These are phyloP conservation scores for Dendrophyllia cribrosa DNA, from an alignment of 64 coral and sea anemone species.

Conservation along the genomic window DNA sequence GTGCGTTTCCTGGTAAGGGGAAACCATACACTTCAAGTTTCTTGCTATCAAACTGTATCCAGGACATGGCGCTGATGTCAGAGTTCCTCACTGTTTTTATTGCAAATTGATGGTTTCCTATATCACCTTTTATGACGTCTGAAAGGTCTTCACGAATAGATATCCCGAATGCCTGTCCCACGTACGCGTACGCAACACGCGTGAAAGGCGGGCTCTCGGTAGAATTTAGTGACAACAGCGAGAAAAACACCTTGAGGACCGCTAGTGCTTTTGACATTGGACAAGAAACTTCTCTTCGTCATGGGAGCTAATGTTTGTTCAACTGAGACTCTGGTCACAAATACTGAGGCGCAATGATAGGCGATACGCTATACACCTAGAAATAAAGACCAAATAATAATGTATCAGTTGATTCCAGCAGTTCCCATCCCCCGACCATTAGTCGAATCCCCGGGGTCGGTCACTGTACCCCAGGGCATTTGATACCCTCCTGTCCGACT, in stretches of 20 bases:
- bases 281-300: slow-evolving; percentile 54
- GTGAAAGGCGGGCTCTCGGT: slow-evolving; percentile 38
- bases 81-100: slow-evolving; percentile 9
- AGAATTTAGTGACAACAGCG: slow-evolving; percentile 71
- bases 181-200: neutral
- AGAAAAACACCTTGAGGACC: slow-evolving; percentile 93
- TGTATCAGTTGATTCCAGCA: neutral
- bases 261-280: slow-evolving; percentile 96
- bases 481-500: too few species aligned
- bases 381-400: neutral
- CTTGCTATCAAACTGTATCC: slow-evolving; percentile 69
- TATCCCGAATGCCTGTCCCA: slow-evolving; percentile 67
- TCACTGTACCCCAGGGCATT: too few species aligned
- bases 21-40: slow-evolving; percentile 51
- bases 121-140: slow-evolving; percentile 42
- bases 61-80: slow-evolving; percentile 55
- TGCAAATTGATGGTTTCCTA: slow-evolving; percentile 32
- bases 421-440: neutral
- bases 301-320: slow-evolving; percentile 4
- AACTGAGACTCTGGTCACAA: neutral
- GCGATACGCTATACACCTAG: slow-evolving; percentile 1
- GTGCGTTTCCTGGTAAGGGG: slow-evolving; percentile 70
- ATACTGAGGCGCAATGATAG: neutral
- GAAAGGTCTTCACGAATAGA: slow-evolving; percentile 36
- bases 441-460: too few species aligned